Base-by-base conservation (phyloP, 1,140 invertebrate species). In the Archivesica marissinica region DNA sequence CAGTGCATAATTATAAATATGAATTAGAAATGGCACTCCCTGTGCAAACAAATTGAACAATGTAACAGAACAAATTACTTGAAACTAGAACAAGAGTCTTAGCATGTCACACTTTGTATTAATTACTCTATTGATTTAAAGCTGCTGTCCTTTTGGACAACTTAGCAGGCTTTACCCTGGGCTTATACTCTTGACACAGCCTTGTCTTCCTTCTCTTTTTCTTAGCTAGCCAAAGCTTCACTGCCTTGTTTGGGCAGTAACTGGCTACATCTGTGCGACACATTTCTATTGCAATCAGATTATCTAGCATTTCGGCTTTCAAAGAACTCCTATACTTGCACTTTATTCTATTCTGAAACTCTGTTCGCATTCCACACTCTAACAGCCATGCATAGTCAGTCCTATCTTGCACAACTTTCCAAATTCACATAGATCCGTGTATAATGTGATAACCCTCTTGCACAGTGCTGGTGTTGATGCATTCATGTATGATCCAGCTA, bases 291-390 rank as follows among this genome's bases (percentile, higher is more conserved):
- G 66, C 61, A 2, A 74, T 15, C n/a, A 74, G 66, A 11, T 35
- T 47, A 15, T 82, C 66, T 2, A 82, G 20, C 28, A 38, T 70
- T 20, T 82, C 80, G 44, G 44, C 20, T 15, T 50, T 50, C 28
- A 82, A 54, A 17, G 47, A 41, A 33, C 2, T 35, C 20, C 56
- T 41, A 23, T 44, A 64, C 41, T 72, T 72, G 17, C 41, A 50
- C 20, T 81, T 56, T 28, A 81, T 17, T 44, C 64, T 0, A 38
- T 64, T 72, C 54, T 83, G 70, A 83, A 83, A 28, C 50, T 74
- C 6, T 54, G 6, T 44, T 83, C 80, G 64, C 80, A 74, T 38
- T 83, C 80, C 47, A 83, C 80, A 82, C 76, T 79, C n/a, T n/a
- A n/a, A 23, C 56, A 64, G 9, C 61, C n/a, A 20, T 41, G 38